These are phyloP conservation scores for Phyllopteryx taeniolatus DNA, from an alignment of 2,113 vertebrate genomes.

Conservation along the genomic window DNA sequence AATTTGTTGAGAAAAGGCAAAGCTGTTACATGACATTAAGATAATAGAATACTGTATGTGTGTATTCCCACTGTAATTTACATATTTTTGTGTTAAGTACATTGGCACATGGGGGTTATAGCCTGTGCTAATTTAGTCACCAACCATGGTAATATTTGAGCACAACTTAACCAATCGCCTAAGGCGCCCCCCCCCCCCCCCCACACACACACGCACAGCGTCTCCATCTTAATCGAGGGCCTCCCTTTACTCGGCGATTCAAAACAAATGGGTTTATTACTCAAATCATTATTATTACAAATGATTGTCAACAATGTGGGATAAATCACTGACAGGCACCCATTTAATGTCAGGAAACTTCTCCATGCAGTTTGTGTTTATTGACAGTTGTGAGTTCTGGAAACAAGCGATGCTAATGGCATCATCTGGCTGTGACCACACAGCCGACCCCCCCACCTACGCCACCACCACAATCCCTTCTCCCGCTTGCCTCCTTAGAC, in stretches of 20 bases:
- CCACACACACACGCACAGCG: slow-evolving; percentile 7
- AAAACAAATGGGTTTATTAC: slow-evolving; percentile 74
- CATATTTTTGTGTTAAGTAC: slow-evolving; percentile 51
- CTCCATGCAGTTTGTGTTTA: slow-evolving; percentile 69
- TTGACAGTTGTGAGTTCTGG: slow-evolving; percentile 64
- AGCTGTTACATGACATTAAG: background rate
- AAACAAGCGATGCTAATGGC: slow-evolving; percentile 69
- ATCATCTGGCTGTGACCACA: slow-evolving; percentile 65
- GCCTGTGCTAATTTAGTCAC: slow-evolving; percentile 47
- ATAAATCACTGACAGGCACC: slow-evolving; percentile 66
- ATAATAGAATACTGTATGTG: background rate
- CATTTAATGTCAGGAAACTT: slow-evolving; percentile 62
- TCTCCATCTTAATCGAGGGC: slow-evolving; percentile 56
- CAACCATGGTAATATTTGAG: slow-evolving; percentile 56
- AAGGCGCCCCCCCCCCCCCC: slow-evolving; percentile 36
- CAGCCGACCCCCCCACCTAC: slow-evolving; percentile 8
- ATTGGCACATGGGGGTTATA: slow-evolving; percentile 29
- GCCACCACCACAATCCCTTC: slow-evolving; percentile 24
- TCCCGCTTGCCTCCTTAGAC: slow-evolving; percentile 40
- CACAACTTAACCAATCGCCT: slow-evolving; percentile 41
- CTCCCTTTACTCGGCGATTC: slow-evolving; percentile 56
- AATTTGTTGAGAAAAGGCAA: background rate
- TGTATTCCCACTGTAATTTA: slow-evolving; percentile 24
- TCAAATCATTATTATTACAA: slow-evolving; percentile 59
- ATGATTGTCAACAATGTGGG: slow-evolving; percentile 63